Conservation (phyloP, 2,113 vertebrate genomes). For the Beaufortia kweichowensis region DNA sequence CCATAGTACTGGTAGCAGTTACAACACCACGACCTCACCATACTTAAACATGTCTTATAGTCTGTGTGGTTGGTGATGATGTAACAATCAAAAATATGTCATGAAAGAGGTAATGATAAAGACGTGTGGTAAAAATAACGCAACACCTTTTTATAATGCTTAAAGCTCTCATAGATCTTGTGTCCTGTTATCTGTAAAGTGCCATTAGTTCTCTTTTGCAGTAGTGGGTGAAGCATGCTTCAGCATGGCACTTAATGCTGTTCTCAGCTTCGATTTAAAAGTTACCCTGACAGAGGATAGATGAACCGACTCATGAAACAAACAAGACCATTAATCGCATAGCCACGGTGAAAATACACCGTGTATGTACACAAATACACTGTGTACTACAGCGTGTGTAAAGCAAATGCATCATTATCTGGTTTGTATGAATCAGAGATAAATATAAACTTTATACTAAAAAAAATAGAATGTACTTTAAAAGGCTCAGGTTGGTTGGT, state of each 20-base stretch:
- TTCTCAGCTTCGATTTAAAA: conserved; percentile 42
- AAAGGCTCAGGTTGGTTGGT: too few relatives aligned
- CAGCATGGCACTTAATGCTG: conserved; percentile 41
- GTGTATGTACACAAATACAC: too few relatives aligned
- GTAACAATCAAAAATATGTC: not conserved
- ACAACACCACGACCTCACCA: not conserved
- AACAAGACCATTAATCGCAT: not conserved
- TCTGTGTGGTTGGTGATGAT: not conserved
- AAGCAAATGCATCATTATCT: too few relatives aligned
- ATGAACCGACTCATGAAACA: conserved; percentile 22
- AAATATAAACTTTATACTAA: too few relatives aligned
- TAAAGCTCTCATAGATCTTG: conserved; percentile 42
- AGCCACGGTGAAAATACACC: not conserved
- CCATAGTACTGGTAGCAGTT: not conserved
- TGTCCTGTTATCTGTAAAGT: conserved; percentile 41
- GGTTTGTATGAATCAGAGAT: too few relatives aligned
- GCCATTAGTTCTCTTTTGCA: conserved; percentile 34
- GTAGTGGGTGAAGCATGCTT: conserved; percentile 33
- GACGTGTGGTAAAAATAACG: conserved; percentile 6
- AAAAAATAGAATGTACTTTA: too few relatives aligned
- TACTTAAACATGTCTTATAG: too few relatives aligned
- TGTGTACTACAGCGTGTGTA: too few relatives aligned
- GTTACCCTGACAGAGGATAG: too few relatives aligned
- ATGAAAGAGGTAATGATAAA: not conserved
- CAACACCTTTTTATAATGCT: conserved; percentile 38